phyloP scores from a whole-genome alignment of 2,797 vertebrate genomes.

The Meda fulgida region DNA sequence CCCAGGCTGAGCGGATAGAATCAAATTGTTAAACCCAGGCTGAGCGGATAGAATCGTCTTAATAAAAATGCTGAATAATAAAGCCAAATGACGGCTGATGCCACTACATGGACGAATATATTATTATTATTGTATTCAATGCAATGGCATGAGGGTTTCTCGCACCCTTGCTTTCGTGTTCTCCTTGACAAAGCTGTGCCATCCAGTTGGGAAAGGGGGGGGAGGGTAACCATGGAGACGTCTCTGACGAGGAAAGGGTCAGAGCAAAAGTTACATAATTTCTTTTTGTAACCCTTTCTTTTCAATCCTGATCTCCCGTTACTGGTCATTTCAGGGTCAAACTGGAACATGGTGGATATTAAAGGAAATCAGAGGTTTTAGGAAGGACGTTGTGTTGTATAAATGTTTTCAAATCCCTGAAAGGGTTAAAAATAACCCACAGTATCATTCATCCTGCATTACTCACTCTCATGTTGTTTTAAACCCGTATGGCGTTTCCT shows the following conservation, averaged over 20 bases:
- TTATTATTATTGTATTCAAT: slow-evolving; percentile 25
- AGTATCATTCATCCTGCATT: background rate
- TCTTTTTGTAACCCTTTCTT: slow-evolving; percentile 52
- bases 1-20: background rate
- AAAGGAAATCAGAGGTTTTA: background rate
- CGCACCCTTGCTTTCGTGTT: slow-evolving; percentile 17
- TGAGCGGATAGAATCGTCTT: background rate
- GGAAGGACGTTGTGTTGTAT: background rate
- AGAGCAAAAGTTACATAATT: slow-evolving; percentile 77
- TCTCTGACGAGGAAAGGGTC: slow-evolving; percentile 71
- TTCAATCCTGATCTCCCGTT: slow-evolving; percentile 1
- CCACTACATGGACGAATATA: slow-evolving; percentile 16
- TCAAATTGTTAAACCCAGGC: slow-evolving; percentile 2
- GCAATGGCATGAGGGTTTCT: slow-evolving; percentile 21
- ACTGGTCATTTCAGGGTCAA: background rate
- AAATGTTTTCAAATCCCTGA: background rate
- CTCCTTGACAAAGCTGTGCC: slow-evolving; percentile 62
- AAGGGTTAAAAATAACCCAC: background rate
- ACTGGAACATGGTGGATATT: background rate
- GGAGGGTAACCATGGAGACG: slow-evolving; percentile 78
- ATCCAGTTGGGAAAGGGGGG: slow-evolving; percentile 66
- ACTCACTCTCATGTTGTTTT: background rate
- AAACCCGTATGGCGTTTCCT: background rate
- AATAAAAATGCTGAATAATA: background rate
- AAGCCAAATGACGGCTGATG: background rate